These are phyloP conservation scores for Aphaenogaster floridana DNA, from an alignment of 1,140 invertebrate species.

Conservation along the genomic window DNA sequence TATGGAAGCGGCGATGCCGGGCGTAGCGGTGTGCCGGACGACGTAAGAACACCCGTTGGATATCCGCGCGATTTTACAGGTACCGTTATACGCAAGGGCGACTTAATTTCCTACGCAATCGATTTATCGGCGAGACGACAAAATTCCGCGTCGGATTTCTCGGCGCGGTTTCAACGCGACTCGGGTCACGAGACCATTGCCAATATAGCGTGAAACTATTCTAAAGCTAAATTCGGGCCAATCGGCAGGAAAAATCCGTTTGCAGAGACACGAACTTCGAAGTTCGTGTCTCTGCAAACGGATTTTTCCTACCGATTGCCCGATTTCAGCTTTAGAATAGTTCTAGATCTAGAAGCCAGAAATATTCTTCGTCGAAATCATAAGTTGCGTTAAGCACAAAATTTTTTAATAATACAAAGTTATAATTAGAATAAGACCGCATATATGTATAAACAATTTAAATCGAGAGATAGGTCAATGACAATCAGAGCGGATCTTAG, in stretches of 20 bases:
- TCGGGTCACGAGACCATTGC: background rate
- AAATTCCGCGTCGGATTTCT: constrained; percentile 41
- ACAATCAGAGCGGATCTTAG: no score
- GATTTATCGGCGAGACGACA: constrained; percentile 61
- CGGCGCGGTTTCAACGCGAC: background rate
- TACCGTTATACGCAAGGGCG: constrained; percentile 72
- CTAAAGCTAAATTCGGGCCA: background rate
- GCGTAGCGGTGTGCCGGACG: constrained; percentile 22
- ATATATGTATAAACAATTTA: no score
- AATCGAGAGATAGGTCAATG: no score
- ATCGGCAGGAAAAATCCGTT: background rate
- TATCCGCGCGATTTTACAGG: constrained; percentile 70
- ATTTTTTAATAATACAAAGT: background rate
- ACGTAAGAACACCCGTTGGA: constrained; percentile 65
- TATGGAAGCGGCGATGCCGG: constrained; percentile 52
- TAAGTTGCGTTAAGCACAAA: background rate
- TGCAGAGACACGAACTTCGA: background rate
- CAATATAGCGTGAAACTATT: background rate
- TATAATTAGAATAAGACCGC: no score
- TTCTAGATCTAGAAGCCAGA: background rate
- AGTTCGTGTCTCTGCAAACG: no score
- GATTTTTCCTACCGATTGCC: no score
- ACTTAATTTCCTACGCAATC: constrained; percentile 67
- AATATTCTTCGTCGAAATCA: background rate
- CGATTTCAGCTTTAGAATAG: no score